A percentile compares a stretch with the other conserved stretches of the same genome.
phyloP scores from a whole-genome alignment of 35 echinoderm and acorn worm genomes.

The Diadema setosum region DNA sequence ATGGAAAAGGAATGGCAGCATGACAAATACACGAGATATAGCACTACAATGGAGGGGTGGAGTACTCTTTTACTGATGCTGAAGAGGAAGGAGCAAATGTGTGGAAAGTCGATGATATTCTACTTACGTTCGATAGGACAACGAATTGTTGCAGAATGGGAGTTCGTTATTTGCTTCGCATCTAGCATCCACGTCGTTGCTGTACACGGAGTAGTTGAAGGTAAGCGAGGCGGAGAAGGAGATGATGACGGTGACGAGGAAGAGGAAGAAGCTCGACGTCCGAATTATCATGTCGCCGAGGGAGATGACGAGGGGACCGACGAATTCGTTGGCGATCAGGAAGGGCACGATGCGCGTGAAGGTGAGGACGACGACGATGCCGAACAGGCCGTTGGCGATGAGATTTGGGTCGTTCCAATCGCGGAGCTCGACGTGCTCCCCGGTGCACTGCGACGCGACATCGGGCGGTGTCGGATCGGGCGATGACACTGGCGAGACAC shows the following conservation, averaged over 20 bases:
- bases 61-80: too few relatives aligned
- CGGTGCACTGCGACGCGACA: not conserved
- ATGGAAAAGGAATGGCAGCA: too few relatives aligned
- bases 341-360: constrained; percentile 62
- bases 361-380: constrained; percentile 29
- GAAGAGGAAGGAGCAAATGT: too few relatives aligned
- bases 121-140: too few relatives aligned
- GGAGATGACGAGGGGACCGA: constrained; percentile 75
- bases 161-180: not conserved
- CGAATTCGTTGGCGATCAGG: constrained; percentile 50
- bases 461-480: not conserved
- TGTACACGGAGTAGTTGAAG: constrained; percentile 59
- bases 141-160: too few relatives aligned
- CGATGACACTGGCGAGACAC: not conserved
- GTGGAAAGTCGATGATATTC: too few relatives aligned
- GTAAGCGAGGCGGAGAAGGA: constrained; percentile 70
- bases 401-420: constrained; percentile 25
- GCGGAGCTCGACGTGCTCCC: not conserved
- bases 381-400: constrained; percentile 44
- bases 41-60: too few relatives aligned
- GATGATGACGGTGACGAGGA: constrained; percentile 54
- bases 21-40: too few relatives aligned
- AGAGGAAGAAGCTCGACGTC: constrained; percentile 63
- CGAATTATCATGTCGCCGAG: constrained; percentile 55
- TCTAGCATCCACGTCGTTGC: not conserved